Percentiles rank a stretch among this genome's conserved stretches.
These are phyloP conservation scores for Anomalospiza imberbis DNA, from an alignment of 2,797 vertebrate species.

Conservation along the genomic window DNA sequence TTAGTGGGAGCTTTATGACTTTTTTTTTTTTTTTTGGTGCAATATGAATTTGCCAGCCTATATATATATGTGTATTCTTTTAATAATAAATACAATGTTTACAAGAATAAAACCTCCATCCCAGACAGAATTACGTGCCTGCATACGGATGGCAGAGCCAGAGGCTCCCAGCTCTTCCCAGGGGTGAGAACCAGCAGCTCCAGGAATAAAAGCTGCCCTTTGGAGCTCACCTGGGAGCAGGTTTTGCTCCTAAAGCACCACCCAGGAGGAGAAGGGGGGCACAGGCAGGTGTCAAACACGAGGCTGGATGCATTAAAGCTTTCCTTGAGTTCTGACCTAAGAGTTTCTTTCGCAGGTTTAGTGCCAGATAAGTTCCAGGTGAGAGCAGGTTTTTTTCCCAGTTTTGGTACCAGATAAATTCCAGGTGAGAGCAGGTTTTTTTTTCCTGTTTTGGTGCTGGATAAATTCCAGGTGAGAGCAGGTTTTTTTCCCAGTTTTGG, in stretches of 20 bases:
- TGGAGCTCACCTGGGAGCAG: background rate
- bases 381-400: too few relatives aligned
- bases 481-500: too few relatives aligned
- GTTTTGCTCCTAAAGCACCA: rapidly evolving
- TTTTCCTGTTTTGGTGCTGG: too few relatives aligned
- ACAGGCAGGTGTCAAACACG: rapidly evolving
- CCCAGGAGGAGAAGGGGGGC: background rate
- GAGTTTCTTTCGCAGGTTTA: background rate
- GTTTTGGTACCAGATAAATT: too few relatives aligned
- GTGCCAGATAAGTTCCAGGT: background rate
- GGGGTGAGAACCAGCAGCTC: background rate
- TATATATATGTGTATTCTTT: background rate
- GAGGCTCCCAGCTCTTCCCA: background rate
- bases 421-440: too few relatives aligned
- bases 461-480: too few relatives aligned
- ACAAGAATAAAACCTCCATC: constrained; percentile 1
- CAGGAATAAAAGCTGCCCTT: background rate
- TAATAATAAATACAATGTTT: constrained; percentile 44
- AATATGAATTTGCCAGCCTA: background rate
- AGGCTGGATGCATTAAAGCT: background rate
- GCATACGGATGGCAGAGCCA: background rate
- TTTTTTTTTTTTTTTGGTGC: background rate
- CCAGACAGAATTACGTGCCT: background rate
- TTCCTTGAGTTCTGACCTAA: background rate
- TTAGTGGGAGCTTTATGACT: constrained; percentile 26